Evolutionary conservation across 2,113 vertebrate species (phyloP).

Genomic region (Hippocampus comes): DNA sequence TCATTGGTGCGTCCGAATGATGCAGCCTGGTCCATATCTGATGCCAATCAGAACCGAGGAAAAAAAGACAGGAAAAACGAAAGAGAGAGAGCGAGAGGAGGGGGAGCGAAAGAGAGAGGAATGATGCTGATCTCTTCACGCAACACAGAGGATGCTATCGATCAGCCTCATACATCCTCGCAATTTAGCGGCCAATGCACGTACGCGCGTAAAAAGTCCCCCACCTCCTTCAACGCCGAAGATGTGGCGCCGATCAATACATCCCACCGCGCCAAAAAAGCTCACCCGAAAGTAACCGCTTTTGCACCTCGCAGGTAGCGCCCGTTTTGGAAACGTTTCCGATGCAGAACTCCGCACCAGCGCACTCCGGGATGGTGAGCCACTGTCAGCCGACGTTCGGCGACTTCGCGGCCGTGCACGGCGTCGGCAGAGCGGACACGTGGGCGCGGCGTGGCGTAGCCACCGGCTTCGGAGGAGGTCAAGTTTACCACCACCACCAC

Average conservation of each 20-base stretch:
- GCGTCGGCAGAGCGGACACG: slow-evolving; percentile 72
- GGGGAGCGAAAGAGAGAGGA: background rate
- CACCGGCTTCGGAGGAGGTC: slow-evolving; percentile 51
- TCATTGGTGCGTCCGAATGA: slow-evolving; percentile 46
- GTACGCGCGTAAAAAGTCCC: slow-evolving; percentile 30
- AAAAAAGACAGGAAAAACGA: background rate
- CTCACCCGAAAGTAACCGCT: background rate
- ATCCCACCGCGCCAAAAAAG: background rate
- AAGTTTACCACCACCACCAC: slow-evolving; percentile 61
- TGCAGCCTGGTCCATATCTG: slow-evolving; percentile 31
- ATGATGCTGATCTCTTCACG: slow-evolving; percentile 57
- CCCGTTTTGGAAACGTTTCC: slow-evolving; percentile 19
- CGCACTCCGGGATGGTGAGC: slow-evolving; percentile 74
- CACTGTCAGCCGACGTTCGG: slow-evolving; percentile 69
- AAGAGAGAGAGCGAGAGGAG: slow-evolving; percentile 7
- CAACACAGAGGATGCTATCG: slow-evolving; percentile 65
- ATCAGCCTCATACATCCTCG: slow-evolving; percentile 28
- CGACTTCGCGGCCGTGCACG: slow-evolving; percentile 69
- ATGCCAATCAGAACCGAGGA: slow-evolving; percentile 53
- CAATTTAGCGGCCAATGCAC: slow-evolving; percentile 39
- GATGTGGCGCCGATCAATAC: slow-evolving; percentile 41
- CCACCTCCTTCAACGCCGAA: slow-evolving; percentile 11
- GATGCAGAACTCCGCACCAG: slow-evolving; percentile 66
- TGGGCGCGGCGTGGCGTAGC: slow-evolving; percentile 67
- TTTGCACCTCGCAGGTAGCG: slow-evolving; percentile 1